phyloP scores from a whole-genome alignment of 2,797 vertebrate species.

The Euphonia xanthogaster region DNA sequence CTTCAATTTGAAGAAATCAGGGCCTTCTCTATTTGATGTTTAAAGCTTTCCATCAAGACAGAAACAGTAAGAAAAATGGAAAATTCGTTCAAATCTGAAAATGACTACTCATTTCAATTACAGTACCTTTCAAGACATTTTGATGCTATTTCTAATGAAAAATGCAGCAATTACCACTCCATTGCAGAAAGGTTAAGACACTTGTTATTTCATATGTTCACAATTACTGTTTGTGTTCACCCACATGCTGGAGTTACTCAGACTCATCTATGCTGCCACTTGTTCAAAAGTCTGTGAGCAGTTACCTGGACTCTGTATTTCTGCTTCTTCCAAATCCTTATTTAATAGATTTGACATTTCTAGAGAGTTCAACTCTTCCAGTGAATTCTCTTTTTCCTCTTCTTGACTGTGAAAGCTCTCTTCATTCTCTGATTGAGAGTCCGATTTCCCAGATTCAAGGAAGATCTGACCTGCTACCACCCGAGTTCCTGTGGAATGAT shows the following conservation, averaged over 20 bases:
- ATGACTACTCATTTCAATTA: not conserved
- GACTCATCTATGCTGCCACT: not conserved
- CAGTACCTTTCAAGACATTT: not conserved
- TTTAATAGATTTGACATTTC: slow-evolving; percentile 68
- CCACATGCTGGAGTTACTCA: not conserved
- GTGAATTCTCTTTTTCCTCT: slow-evolving; percentile 48
- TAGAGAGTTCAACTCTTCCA: slow-evolving; percentile 71
- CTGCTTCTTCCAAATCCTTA: slow-evolving; percentile 72
- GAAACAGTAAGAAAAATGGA: not conserved
- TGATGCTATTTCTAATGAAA: not conserved
- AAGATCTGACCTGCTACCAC: slow-evolving; percentile 79
- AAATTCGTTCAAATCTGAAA: not conserved
- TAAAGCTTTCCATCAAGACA: not conserved
- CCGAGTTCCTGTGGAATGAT: slow-evolving; percentile 71
- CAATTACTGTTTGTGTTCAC: not conserved
- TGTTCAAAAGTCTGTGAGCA: not conserved
- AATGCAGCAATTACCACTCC: not conserved
- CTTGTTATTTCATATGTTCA: not conserved
- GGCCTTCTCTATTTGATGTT: not conserved
- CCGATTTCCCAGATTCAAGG: slow-evolving; percentile 72
- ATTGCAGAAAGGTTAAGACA: not conserved
- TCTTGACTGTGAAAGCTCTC: slow-evolving; percentile 59
- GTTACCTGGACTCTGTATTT: slow-evolving; percentile 74
- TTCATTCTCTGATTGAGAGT: slow-evolving; percentile 58
- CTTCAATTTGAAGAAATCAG: not conserved